Evolutionary conservation across 2,113 vertebrate genomes (phyloP), one percentile per base, ranked within the genome.

Genomic region (Paralichthys olivaceus): DNA sequence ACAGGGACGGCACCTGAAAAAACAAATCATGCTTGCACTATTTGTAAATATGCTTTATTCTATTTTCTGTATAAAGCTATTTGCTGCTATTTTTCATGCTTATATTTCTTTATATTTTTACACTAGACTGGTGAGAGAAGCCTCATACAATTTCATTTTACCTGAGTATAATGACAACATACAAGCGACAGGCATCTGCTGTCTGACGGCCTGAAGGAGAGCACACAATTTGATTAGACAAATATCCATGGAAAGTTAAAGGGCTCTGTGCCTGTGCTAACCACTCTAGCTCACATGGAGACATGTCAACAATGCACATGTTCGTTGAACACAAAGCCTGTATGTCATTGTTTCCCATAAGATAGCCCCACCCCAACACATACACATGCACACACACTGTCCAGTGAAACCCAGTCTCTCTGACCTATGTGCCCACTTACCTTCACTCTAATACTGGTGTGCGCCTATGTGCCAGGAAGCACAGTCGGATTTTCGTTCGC

Each of bases 161-260:
- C 37, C 11, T 40, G 9, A 40, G 11, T 40, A 40, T 13, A 12
- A 40, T 13, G 37, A 13, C 37, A 40, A 40, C 11, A 40, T 37
- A 28, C 4, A 45, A 13, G 43, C 14, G 15, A 15, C 2, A 9
- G 45, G 7, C 29, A 2, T 14, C 11, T 34, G 19, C 2, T 9
- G n/a, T 70, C 5, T 74, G 76, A 70, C 71, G n/a, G 65, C 13
- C 37, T 69, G 73, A 83, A 83, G 64, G 76, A 75, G 69, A 68
- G 22, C 1, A 15, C 12, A 43, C 49, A 1, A 91, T 92, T 92
- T 92, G 89, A 11, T 84, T 87, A 87, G 58, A 84, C 88, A 92
- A 92, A 91, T 88, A 20, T 43, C 25, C 22, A 89, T 86, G 86
- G 61, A 89, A 92, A 89, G 54, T 43, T 56, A 49, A 51, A 37